phyloP scores from a whole-genome alignment of 2,888 invertebrate species.

The Drosophila longiperda region DNA sequence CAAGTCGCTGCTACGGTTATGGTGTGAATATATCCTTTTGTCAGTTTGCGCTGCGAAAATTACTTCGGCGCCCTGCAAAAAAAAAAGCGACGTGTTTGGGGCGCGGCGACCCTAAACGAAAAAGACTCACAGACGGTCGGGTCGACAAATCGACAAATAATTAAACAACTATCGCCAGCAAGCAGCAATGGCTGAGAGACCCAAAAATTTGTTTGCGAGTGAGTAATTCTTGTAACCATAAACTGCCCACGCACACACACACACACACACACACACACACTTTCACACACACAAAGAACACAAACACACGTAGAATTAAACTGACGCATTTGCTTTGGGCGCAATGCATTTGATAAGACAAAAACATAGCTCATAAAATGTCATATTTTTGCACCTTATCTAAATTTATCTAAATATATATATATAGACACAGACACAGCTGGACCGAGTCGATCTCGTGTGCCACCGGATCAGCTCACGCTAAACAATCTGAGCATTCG shows the following conservation, averaged over 20 bases:
- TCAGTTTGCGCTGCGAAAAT: constrained; percentile 54
- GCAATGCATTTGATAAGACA: constrained; percentile 62
- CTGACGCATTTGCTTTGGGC: constrained; percentile 61
- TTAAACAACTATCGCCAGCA: constrained; percentile 25
- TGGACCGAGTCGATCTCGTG: constrained; percentile 79
- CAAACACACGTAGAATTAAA: constrained; percentile 15
- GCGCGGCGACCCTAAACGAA: constrained; percentile 69
- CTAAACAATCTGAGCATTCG: constrained; percentile 81
- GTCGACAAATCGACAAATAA: constrained; percentile 41
- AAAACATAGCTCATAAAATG: constrained; percentile 49
- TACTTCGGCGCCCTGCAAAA: constrained; percentile 55
- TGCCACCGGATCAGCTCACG: constrained; percentile 83
- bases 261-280: constrained; percentile 11
- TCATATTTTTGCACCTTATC: constrained; percentile 23
- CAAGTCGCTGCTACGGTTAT: constrained; percentile 28
- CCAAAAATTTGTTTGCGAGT: constrained; percentile 84
- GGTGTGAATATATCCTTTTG: constrained; percentile 39
- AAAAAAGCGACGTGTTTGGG: constrained; percentile 66
- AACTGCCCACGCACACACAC: constrained; percentile 57
- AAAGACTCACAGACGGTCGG: constrained; percentile 43
- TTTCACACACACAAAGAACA: constrained; percentile 15
- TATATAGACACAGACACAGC: constrained; percentile 22
- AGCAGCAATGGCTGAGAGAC: constrained; percentile 83
- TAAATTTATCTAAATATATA: constrained; percentile 9
- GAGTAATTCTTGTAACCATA: constrained; percentile 54